Conservation (phyloP, 2,113 vertebrate genomes). For the Oryzias celebensis region DNA sequence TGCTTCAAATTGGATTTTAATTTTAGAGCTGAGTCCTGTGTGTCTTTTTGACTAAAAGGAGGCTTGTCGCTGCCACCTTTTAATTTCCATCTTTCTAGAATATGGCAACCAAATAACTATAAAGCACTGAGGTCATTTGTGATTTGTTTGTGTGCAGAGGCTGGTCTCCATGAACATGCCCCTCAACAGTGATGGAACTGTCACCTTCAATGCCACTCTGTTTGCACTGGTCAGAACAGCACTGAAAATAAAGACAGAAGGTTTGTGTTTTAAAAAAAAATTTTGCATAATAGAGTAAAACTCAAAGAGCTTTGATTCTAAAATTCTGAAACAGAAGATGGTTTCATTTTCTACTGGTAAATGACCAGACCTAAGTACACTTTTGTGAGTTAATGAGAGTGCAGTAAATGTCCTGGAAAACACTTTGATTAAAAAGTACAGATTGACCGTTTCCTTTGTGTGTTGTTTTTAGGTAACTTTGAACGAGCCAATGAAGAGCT, state of each 20-base stretch:
- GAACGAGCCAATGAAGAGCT: slow-evolving; percentile 93
- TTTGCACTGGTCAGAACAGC: slow-evolving; percentile 91
- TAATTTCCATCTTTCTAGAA: no score
- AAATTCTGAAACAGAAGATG: no score
- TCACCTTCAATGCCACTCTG: slow-evolving; percentile 93
- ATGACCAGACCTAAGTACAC: no score
- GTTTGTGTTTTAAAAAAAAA: slow-evolving; percentile 59
- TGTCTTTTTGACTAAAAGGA: no score
- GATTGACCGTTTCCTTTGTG: not conserved
- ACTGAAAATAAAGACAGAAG: slow-evolving; percentile 95
- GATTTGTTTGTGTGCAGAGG: slow-evolving; percentile 69
- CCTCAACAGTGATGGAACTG: slow-evolving; percentile 90
- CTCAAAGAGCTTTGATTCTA: no score
- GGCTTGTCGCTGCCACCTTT: no score
- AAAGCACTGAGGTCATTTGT: not conserved
- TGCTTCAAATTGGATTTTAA: no score
- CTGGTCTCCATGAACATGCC: slow-evolving; percentile 97
- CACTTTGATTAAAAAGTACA: not conserved
- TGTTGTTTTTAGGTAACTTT: slow-evolving; percentile 83
- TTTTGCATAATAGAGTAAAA: no score
- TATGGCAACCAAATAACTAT: no score
- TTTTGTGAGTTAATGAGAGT: not conserved
- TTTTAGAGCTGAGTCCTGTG: no score
- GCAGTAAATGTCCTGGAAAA: not conserved
- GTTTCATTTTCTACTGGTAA: no score